phyloP scores from a whole-genome alignment of 2,113 vertebrate genomes.

The Neoarius graeffei region DNA sequence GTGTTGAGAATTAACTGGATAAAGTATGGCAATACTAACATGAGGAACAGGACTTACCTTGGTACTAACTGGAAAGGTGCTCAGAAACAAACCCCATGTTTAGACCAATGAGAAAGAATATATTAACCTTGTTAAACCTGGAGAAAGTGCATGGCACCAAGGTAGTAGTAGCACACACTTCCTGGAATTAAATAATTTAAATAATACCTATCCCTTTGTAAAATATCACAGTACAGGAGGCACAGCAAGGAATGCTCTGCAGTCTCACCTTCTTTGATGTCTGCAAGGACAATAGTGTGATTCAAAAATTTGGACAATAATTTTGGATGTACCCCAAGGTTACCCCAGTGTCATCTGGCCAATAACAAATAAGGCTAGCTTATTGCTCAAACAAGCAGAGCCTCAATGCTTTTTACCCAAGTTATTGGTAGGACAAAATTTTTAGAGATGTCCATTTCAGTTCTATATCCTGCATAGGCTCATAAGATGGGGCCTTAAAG shows the following conservation, averaged over 20 bases:
- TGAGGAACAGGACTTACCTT: not conserved
- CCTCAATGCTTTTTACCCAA: not conserved
- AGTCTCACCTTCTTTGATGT: not conserved
- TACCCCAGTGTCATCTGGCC: not conserved
- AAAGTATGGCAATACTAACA: not conserved
- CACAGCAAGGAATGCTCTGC: too few relatives aligned
- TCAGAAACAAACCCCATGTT: not conserved
- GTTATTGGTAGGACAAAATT: too few relatives aligned
- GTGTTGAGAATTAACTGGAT: too few relatives aligned
- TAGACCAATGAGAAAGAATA: too few relatives aligned
- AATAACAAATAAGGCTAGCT: not conserved
- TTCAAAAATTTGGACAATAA: not conserved
- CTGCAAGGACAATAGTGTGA: not conserved
- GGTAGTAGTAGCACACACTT: too few relatives aligned
- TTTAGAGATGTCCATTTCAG: too few relatives aligned
- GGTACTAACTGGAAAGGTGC: not conserved
- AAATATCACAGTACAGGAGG: too few relatives aligned
- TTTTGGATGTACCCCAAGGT: not conserved
- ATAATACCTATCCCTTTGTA: too few relatives aligned
- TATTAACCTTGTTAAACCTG: too few relatives aligned
- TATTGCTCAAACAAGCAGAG: not conserved
- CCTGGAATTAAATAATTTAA: too few relatives aligned
- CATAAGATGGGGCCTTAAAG: not conserved
- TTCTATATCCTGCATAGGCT: not conserved
- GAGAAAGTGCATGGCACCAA: too few relatives aligned